A percentile compares a stretch with the other conserved stretches of the same genome.
Evolutionary conservation across 2,888 invertebrate genomes (phyloP).

Genomic region (Anthrax anthrax): DNA sequence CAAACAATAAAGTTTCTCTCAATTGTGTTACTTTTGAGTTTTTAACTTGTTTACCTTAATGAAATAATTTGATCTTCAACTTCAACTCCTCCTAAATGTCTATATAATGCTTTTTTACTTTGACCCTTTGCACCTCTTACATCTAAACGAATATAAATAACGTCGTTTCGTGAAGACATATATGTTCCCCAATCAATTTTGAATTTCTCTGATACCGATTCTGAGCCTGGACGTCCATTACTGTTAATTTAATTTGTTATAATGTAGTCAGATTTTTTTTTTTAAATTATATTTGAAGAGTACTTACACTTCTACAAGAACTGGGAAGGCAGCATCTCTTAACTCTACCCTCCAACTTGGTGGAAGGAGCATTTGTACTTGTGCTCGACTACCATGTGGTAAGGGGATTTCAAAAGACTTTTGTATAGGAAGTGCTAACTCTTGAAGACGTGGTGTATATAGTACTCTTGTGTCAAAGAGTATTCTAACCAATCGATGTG

Average conservation of each 20-base stretch:
- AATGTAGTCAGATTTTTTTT: background rate
- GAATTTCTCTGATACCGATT: conserved; percentile 79
- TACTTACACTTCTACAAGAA: conserved; percentile 72
- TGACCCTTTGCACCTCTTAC: conserved; percentile 74
- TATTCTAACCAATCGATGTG: conserved; percentile 61
- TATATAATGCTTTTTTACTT: conserved; percentile 67
- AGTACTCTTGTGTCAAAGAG: conserved; percentile 63
- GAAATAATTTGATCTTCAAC: conserved; percentile 85
- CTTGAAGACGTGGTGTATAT: conserved; percentile 47
- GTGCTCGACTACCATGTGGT: conserved; percentile 72
- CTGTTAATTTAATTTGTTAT: too few relatives aligned
- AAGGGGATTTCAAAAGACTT: conserved; percentile 74
- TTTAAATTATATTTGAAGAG: background rate
- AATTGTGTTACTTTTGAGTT: background rate
- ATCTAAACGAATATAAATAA: conserved; percentile 81
- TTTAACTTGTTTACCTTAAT: conserved; percentile 39
- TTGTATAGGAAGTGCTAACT: conserved; percentile 69
- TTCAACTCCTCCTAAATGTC: conserved; percentile 75
- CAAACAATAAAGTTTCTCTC: conserved; percentile 4
- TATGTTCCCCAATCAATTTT: conserved; percentile 83
- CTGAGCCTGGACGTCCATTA: conserved; percentile 84
- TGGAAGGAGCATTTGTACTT: conserved; percentile 75
- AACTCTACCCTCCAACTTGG: conserved; percentile 78
- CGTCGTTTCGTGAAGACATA: conserved; percentile 79
- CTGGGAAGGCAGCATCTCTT: conserved; percentile 74